Evolutionary conservation across 1,140 invertebrate genomes (phyloP).

Genomic region (Lineus longissimus): DNA sequence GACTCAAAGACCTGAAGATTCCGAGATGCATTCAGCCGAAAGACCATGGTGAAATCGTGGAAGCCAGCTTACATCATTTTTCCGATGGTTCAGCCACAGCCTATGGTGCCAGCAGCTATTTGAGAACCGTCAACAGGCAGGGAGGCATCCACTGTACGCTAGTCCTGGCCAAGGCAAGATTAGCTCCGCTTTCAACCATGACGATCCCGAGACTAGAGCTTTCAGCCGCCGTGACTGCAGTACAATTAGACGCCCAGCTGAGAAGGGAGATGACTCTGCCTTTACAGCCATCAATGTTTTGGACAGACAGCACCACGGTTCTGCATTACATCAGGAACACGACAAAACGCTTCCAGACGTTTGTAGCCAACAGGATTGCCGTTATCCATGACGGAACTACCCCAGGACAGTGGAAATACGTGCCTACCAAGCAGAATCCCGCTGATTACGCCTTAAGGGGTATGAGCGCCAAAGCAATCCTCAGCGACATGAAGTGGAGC

Average conservation of each 20-base stretch:
- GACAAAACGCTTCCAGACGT: background rate
- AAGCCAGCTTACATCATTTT: slow-evolving; percentile 9
- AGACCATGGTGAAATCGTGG: background rate
- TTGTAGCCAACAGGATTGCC: background rate
- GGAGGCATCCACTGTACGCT: background rate
- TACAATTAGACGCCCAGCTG: slow-evolving; percentile 1
- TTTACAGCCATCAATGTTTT: slow-evolving; percentile 2
- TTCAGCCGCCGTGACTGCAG: slow-evolving; percentile 3
- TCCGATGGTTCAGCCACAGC: background rate
- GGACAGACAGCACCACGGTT: slow-evolving; percentile 12
- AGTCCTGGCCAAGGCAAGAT: slow-evolving; percentile 4
- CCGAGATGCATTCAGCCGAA: slow-evolving; percentile 4
- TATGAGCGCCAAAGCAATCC: background rate
- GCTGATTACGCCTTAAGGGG: slow-evolving; percentile 9
- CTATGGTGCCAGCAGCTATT: slow-evolving; percentile 9
- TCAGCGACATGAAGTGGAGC: background rate
- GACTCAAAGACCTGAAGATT: background rate
- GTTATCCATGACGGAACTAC: background rate
- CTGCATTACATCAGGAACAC: slow-evolving; percentile 10
- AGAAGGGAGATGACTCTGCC: background rate
- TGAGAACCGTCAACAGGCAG: slow-evolving; percentile 1
- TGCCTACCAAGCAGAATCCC: background rate
- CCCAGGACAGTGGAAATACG: background rate
- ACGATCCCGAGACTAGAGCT: slow-evolving; percentile 17
- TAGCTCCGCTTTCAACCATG: slow-evolving; percentile 7